Evolutionary conservation across 1,140 invertebrate species (phyloP).

Genomic region (Tetranychus urticae): DNA sequence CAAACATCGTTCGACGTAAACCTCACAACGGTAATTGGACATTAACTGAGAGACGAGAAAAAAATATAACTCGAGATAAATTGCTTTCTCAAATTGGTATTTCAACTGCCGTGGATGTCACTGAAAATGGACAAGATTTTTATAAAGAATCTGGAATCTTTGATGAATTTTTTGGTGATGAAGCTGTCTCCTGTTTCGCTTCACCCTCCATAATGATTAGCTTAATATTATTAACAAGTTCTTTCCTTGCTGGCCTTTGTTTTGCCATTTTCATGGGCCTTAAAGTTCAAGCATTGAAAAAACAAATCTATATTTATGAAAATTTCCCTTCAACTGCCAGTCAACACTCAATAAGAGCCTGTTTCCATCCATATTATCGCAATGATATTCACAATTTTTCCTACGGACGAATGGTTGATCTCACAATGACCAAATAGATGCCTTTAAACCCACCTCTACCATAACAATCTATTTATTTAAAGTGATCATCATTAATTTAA

Average conservation of each 20-base stretch:
- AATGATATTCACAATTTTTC: too few relatives aligned
- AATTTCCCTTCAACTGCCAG: too few relatives aligned
- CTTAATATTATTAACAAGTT: background rate
- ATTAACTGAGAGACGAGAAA: background rate
- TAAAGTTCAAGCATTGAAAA: background rate
- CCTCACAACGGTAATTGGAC: background rate
- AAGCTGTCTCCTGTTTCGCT: background rate
- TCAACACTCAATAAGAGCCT: background rate
- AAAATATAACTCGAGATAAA: background rate
- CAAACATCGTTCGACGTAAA: too few relatives aligned
- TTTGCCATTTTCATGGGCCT: background rate
- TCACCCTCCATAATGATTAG: background rate
- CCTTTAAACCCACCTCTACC: too few relatives aligned
- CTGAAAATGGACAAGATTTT: background rate
- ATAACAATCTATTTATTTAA: too few relatives aligned
- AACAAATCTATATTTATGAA: background rate
- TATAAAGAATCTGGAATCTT: background rate
- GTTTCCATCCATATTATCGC: too few relatives aligned
- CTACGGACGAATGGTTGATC: too few relatives aligned
- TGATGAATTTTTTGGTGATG: background rate
- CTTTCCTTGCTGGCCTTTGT: background rate
- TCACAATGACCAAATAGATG: too few relatives aligned
- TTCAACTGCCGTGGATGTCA: background rate
- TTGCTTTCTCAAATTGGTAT: background rate
- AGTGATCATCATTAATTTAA: too few relatives aligned